Percentiles rank a stretch among this genome's conserved stretches.
Evolutionary conservation across 1,140 invertebrate genomes (phyloP).

Genomic region (Thalassaphorura encarpata): DNA sequence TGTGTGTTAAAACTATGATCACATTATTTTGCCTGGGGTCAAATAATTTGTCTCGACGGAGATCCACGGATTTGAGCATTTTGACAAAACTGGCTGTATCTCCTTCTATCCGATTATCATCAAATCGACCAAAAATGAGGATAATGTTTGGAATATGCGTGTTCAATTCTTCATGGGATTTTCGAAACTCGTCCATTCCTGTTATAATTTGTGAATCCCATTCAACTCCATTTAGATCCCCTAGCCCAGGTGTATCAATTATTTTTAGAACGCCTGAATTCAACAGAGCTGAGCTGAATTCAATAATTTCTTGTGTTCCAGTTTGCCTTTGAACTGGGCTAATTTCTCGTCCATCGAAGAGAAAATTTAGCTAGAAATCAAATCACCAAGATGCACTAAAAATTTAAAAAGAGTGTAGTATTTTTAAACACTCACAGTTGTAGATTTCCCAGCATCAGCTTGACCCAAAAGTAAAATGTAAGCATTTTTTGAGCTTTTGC

Average conservation of each 20-base stretch:
- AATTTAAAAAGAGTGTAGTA: too few species aligned
- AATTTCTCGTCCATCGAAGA: conserved; percentile 7
- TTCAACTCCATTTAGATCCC: conserved; percentile 5
- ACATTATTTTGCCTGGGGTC: background rate
- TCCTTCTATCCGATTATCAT: conserved; percentile 8
- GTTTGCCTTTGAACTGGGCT: conserved; percentile 5
- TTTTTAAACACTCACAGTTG: conserved; percentile 3
- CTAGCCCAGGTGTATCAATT: conserved; percentile 7
- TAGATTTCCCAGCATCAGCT: background rate
- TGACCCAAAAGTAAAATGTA: conserved; percentile 1
- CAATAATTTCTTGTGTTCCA: conserved; percentile 1
- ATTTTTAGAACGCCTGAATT: background rate
- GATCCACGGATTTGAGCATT: conserved; percentile 6
- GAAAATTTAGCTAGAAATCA: conserved; percentile 1
- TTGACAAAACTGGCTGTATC: conserved; percentile 8
- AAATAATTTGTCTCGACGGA: background rate
- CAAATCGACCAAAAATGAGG: conserved; percentile 4
- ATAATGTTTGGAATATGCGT: background rate
- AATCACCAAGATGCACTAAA: background rate
- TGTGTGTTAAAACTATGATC: conserved; percentile 2
- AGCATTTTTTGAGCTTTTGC: background rate
- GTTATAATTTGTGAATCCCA: conserved; percentile 7
- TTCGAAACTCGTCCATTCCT: background rate
- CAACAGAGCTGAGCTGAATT: background rate
- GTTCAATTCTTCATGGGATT: background rate